phyloP scores from a whole-genome alignment of 92 coral and sea anemone genomes.

The Heliopora coerulea region DNA sequence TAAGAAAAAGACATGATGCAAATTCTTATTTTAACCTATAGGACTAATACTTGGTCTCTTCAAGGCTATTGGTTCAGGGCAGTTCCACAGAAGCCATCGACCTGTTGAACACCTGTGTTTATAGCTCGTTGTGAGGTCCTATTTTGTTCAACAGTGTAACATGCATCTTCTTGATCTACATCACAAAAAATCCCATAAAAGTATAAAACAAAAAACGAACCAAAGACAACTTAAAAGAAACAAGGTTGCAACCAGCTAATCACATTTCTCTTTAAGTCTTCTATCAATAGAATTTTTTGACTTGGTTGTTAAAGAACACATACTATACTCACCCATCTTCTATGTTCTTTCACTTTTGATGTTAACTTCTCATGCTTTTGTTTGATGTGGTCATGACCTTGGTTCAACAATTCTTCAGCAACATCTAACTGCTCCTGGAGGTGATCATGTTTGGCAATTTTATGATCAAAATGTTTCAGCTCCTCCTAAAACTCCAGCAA shows the following conservation, averaged over 20 bases:
- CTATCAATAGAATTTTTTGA: no score
- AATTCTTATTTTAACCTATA: no score
- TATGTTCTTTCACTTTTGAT: constrained; percentile 77
- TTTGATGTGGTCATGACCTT: constrained; percentile 66
- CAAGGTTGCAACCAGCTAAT: no score
- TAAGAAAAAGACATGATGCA: no score
- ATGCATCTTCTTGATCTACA: constrained; percentile 88
- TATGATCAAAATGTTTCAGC: constrained; percentile 83
- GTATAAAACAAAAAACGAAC: neutral
- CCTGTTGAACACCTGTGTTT: neutral
- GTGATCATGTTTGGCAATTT: constrained; percentile 80
- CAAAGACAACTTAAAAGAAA: neutral
- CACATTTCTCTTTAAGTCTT: no score
- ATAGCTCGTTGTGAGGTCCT: constrained; percentile 63
- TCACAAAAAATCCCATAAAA: neutral
- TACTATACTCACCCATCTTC: constrained; percentile 76
- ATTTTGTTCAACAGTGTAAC: constrained; percentile 69
- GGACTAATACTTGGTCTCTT: no score
- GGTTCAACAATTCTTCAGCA: constrained; percentile 56
- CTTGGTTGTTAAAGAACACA: no score
- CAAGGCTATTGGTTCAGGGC: no score
- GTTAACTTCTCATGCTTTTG: constrained; percentile 63
- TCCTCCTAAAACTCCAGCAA: constrained; percentile 83
- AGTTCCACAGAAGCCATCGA: no score
- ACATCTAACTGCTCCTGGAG: constrained; percentile 64